These are phyloP conservation scores for Crotalus helleri DNA, from an alignment of 2,113 vertebrate genomes.

Conservation along the genomic window DNA sequence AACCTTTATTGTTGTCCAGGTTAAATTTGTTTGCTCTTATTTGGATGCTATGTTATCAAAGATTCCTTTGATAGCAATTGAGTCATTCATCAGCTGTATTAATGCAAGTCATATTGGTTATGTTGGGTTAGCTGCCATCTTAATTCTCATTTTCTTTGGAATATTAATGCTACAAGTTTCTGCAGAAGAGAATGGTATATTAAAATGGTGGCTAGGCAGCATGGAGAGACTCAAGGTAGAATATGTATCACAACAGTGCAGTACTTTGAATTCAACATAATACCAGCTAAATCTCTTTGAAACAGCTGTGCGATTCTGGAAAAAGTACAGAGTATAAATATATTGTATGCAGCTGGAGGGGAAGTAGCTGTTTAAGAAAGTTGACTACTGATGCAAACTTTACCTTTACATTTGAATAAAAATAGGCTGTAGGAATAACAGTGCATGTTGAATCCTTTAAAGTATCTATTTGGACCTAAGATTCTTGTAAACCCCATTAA, in stretches of 20 bases:
- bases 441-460: neutral
- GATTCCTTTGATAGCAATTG: neutral
- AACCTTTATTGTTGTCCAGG: neutral
- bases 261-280: neutral
- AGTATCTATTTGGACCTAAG: neutral
- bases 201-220: neutral
- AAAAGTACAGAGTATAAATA: neutral
- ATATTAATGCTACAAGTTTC: neutral
- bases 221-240: neutral
- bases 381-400: neutral
- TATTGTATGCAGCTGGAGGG: neutral
- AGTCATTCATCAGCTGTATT: neutral
- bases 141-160: neutral
- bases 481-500: neutral
- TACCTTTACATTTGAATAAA: neutral
- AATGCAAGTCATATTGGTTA: neutral
- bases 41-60: neutral
- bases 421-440: neutral
- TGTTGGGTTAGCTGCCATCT: neutral
- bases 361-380: neutral
- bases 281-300: neutral
- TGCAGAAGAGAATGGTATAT: neutral
- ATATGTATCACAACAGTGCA: neutral
- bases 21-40: conserved; percentile 10
- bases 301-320: neutral